Conservation (phyloP, 2,888 invertebrate species). For the Phyllotreta striolata region DNA sequence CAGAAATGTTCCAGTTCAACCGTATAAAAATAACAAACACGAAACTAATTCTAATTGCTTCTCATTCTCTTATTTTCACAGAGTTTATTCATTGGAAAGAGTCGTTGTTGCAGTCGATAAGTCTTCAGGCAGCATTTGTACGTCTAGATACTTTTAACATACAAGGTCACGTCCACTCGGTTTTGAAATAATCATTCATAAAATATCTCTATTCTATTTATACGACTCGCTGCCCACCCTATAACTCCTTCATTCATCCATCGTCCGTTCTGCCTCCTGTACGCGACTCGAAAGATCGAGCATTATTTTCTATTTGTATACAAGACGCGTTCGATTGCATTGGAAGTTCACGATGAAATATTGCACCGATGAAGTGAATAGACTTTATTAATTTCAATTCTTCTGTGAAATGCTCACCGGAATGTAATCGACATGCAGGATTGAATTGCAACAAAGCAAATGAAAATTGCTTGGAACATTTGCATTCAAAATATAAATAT, state of each 20-base stretch:
- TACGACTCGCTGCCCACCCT: conserved; percentile 22
- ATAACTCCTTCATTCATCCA: conserved; percentile 15
- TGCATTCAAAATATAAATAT: too few species aligned
- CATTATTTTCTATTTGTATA: background rate
- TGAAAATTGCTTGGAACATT: too few species aligned
- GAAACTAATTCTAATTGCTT: too few species aligned
- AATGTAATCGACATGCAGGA: too few species aligned
- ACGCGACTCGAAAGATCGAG: background rate
- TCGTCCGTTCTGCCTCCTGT: background rate
- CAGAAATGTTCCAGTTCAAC: too few species aligned
- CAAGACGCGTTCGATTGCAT: too few species aligned
- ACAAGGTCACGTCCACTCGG: conserved; percentile 50
- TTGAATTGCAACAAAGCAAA: too few species aligned
- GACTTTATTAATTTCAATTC: too few species aligned
- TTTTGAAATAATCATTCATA: conserved; percentile 50
- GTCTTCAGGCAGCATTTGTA: conserved; percentile 34
- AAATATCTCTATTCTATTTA: conserved; percentile 37
- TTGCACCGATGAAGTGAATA: too few species aligned
- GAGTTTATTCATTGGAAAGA: conserved; percentile 19
- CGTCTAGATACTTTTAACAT: conserved; percentile 37
- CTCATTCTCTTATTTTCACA: background rate
- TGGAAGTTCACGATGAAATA: too few species aligned
- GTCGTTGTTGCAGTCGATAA: conserved; percentile 17
- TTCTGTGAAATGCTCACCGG: too few species aligned
- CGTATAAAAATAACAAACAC: too few species aligned